These are phyloP conservation scores for Thamnophis elegans DNA, from an alignment of 2,797 vertebrate species.

Conservation along the genomic window DNA sequence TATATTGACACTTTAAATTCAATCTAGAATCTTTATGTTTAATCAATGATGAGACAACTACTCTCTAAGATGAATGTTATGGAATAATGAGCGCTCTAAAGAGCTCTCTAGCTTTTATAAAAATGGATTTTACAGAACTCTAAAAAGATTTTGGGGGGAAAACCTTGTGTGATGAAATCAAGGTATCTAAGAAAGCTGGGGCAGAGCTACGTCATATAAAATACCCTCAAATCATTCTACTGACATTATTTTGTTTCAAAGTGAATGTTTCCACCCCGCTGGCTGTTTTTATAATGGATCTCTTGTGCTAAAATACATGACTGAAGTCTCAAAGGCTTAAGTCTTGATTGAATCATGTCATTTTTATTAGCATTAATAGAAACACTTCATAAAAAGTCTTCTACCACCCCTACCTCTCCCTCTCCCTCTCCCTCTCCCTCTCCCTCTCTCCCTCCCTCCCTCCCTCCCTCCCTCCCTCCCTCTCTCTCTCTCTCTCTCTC, in stretches of 20 bases:
- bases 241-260: neutral
- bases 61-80: conserved; percentile 40
- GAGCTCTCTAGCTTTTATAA: neutral
- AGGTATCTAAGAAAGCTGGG: neutral
- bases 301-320: neutral
- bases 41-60: conserved; percentile 54
- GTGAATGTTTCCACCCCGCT: neutral
- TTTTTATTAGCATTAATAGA: neutral
- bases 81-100: neutral
- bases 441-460: neutral
- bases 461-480: too few species aligned
- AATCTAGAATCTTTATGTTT: conserved; percentile 68
- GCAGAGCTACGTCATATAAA: neutral
- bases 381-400: conserved; percentile 12
- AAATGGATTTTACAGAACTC: neutral
- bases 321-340: neutral
- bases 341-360: neutral
- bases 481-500: neutral
- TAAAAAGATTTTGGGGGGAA: neutral
- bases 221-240: neutral
- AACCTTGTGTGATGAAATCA: neutral
- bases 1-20: conserved; percentile 66
- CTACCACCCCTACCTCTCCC: conserved; percentile 12
- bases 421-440: neutral
- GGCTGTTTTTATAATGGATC: neutral